Evolutionary conservation across 2,113 vertebrate species (phyloP).

Genomic region (Ardeotis arabs): DNA sequence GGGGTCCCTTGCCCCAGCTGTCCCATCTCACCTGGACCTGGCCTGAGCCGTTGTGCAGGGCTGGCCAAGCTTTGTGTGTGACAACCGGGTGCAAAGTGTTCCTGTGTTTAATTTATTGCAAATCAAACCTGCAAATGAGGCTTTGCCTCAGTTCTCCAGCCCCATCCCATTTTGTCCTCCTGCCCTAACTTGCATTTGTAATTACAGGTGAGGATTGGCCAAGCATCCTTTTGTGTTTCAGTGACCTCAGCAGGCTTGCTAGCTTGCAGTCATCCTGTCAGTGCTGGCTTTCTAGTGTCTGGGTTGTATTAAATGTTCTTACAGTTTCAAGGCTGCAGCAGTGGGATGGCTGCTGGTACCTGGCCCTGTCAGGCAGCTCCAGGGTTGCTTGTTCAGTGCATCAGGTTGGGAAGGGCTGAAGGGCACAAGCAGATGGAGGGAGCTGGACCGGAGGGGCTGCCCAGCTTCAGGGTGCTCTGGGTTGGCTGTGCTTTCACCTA

Average conservation of each 20-base stretch:
- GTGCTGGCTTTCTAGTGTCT: accelerated
- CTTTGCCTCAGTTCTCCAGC: not conserved
- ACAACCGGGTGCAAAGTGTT: not conserved
- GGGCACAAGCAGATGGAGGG: not conserved
- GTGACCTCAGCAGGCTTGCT: not conserved
- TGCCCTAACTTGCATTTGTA: not conserved
- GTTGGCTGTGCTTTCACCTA: not conserved
- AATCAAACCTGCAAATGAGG: not conserved
- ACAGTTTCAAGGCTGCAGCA: not conserved
- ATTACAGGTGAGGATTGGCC: not conserved
- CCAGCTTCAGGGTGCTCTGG: not conserved
- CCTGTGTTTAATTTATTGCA: not conserved
- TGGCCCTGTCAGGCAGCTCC: not conserved
- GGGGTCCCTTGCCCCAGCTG: not conserved
- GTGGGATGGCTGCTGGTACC: not conserved
- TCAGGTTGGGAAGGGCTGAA: accelerated
- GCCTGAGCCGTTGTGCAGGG: not conserved
- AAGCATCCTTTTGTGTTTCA: not conserved
- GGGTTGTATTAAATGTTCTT: not conserved
- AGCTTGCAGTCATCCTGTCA: accelerated
- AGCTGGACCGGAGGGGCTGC: not conserved
- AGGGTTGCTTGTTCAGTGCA: not conserved
- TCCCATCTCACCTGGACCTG: not conserved
- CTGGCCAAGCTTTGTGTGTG: not conserved
- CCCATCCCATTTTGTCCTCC: not conserved